Evolutionary conservation across 2,888 invertebrate genomes (phyloP), one percentile per base, ranked within the genome.

Genomic region (Drosophila falleni): DNA sequence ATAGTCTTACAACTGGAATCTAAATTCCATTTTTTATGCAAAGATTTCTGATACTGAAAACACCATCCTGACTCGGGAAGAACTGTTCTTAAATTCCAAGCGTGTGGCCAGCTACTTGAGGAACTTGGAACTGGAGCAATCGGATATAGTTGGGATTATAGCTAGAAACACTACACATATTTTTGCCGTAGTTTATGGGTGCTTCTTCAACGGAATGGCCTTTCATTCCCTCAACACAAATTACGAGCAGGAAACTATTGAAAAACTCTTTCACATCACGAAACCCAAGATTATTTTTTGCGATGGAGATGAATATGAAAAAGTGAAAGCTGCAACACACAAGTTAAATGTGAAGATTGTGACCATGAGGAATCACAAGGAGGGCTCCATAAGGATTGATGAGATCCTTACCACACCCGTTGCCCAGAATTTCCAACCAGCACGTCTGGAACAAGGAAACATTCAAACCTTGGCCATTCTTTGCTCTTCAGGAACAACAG

Each of bases 401-500:
- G 59, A 71, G 41, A 42, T 71, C 2, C 44, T 71, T 1, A 11
- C 8, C 1, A 47, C 53, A 42, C 35, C 58, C 0, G 11, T 54
- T 0, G 37, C 39, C 16, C 35, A 5, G 0, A 33, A 49, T 31
- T 71, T 66, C 33, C 35, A 31, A 31, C 86, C 86, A 1, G 66
- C 74, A 19, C 65, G 62, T 13, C 68, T 80, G 4, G 71, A 74
- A 11, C 49, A 73, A 13, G 84, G 84, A 11, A 77, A 73, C 2
- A 76, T 78, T 58, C 82, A 87, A 58, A 78, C 77, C 4, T 81
- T 86, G 9, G 83, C 81, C 1, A 88, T 91, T 64, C 60, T 89
- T 0, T 85, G 89, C 35, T 78, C 90, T 0, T 87, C 89, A n/a
- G 90, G 90, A 11, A 87, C 88, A 1, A 90, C 89, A 0, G 90